Conservation (phyloP, 2,113 vertebrate genomes). For the Thryonomys swinderianus region DNA sequence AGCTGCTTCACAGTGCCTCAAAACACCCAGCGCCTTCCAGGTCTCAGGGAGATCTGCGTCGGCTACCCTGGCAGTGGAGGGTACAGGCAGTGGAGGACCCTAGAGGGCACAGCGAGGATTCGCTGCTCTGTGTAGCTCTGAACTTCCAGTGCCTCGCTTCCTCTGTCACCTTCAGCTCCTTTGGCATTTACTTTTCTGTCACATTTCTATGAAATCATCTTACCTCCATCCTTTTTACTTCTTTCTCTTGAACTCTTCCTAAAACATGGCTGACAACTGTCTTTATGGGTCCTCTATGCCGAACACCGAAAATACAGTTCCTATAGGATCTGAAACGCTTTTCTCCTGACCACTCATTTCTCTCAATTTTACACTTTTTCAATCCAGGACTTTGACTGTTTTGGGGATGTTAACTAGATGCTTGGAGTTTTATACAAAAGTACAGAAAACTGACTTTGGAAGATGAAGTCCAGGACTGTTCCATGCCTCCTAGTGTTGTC, state of each 20-base stretch:
- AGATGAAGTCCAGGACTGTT: not conserved
- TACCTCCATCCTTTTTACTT: not conserved
- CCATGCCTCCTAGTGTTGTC: not conserved
- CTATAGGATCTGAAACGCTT: not conserved
- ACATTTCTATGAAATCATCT: not conserved
- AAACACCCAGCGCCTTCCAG: accelerated
- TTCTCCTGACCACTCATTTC: not conserved
- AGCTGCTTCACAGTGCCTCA: not conserved
- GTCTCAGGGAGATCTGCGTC: not conserved
- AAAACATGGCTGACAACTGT: not conserved
- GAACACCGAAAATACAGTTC: not conserved
- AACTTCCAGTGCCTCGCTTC: accelerated
- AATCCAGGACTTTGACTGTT: not conserved
- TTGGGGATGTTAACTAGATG: not conserved
- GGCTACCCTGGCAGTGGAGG: too few species aligned
- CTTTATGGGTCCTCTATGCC: not conserved
- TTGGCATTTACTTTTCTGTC: not conserved
- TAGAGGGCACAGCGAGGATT: accelerated
- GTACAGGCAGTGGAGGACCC: accelerated
- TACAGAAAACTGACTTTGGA: not conserved
- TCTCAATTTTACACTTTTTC: not conserved
- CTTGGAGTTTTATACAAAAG: not conserved
- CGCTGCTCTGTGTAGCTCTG: not conserved
- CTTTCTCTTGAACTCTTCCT: not conserved
- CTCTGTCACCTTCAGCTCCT: not conserved